Base-by-base conservation (phyloP, 2,113 vertebrate species). In the Pachypanchax playfairii region DNA sequence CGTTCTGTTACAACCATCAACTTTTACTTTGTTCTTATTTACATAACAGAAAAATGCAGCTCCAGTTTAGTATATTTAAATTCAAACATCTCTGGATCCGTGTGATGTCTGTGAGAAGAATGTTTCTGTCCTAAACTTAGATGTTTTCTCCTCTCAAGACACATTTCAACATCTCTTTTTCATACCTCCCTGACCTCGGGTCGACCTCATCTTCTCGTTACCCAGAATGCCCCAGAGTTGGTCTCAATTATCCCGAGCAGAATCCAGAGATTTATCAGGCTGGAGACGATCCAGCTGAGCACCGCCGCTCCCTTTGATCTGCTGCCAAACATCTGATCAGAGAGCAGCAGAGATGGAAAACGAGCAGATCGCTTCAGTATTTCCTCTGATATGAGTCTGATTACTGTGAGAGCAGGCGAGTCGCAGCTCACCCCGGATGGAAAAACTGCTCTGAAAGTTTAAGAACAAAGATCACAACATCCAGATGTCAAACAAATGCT, bases 261-360 rank as follows among this genome's bases (percentile, higher is more conserved):
- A 69, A 41, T 51, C 35, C 48, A 7, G 49, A 50, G 61, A 65
- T 65, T 77, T 44, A 61, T 71, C 62, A 63, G 68, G 13, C 56
- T 51, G 52, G 75, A 67, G 52, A 52, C 26, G 63, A 47, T 72
- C 68, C 57, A 42, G 56, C 55, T 6, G 42, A 73, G 56, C 12
- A 48, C 28, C 6, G 20, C 36, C 5, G 11, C 42, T 17, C 35
- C 15, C 38, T 77, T 24, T 77, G 52, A 72, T 67, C 50, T 35
- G 46, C 62, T 57, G 74, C 74, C 68, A 72, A 52, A 72, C 57
- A 22, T 67, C 25, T 77, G 75, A 77, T 66, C 55, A 56, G 49
- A 56, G 64, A 51, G 28, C 66, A 25, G 49, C 24, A 9, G 46
- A 51, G 31, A 35, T 13, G 44, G 47, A 58, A 15, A 21, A 14